Evolutionary conservation across 2,888 invertebrate species (phyloP).

Genomic region (Trichopria drosophilae): DNA sequence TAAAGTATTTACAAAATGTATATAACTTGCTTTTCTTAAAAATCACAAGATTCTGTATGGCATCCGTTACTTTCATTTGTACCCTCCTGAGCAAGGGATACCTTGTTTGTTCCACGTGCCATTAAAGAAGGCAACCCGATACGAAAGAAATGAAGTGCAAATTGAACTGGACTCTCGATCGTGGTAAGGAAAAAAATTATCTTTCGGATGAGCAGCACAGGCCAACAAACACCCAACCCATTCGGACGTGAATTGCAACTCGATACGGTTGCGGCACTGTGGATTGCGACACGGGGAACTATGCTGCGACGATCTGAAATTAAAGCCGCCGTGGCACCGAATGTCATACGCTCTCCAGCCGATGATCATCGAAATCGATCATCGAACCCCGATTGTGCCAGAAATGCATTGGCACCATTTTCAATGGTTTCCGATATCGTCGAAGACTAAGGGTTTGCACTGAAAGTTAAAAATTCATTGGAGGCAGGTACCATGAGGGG

Average conservation of each 20-base stretch:
- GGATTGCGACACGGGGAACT: constrained; percentile 23
- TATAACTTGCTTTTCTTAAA: too few species aligned
- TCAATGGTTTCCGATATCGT: too few species aligned
- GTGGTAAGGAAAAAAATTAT: constrained; percentile 30
- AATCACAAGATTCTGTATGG: too few species aligned
- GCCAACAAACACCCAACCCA: constrained; percentile 40
- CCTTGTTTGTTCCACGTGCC: too few species aligned
- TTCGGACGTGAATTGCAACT: constrained; percentile 53
- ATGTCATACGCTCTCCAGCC: constrained; percentile 7
- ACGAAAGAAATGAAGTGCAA: constrained; percentile 56
- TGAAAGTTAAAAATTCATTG: too few species aligned
- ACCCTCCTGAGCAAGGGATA: too few species aligned
- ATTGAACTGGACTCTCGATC: constrained; percentile 46
- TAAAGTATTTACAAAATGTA: too few species aligned
- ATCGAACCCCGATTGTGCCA: constrained; percentile 25
- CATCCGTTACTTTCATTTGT: too few species aligned
- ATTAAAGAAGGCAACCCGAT: constrained; percentile 52
- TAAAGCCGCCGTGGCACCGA: constrained; percentile 22
- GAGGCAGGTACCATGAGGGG: too few species aligned
- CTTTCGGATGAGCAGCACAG: constrained; percentile 29
- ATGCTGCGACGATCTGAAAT: constrained; percentile 26
- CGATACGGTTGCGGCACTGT: constrained; percentile 52
- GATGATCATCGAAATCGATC: constrained; percentile 34
- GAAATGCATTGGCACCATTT: constrained; percentile 31
- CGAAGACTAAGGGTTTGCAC: too few species aligned